Percentiles rank a stretch among this genome's conserved stretches.
Evolutionary conservation across 2,888 invertebrate species (phyloP).

Genomic region (Archips xylosteana): DNA sequence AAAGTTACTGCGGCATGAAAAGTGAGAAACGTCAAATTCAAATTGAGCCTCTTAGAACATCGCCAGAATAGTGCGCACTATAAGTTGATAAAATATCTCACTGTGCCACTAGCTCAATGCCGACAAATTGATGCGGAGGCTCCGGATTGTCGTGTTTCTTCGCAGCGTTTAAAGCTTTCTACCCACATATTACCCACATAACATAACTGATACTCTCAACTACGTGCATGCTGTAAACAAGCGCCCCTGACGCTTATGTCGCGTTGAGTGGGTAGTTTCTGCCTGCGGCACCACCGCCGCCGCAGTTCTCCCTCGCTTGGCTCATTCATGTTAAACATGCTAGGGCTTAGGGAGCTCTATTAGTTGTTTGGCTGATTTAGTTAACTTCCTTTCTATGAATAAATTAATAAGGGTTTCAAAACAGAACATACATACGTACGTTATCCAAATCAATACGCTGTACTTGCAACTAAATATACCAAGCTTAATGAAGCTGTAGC

Average conservation of each 20-base stretch:
- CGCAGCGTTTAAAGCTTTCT: slow-evolving; percentile 53
- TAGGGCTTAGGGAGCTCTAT: slow-evolving; percentile 8
- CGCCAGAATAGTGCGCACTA: background rate
- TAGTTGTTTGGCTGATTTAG: slow-evolving; percentile 9
- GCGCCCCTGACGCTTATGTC: slow-evolving; percentile 32
- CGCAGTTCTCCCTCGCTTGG: slow-evolving; percentile 5
- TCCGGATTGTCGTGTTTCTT: slow-evolving; percentile 57
- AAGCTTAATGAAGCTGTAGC: background rate
- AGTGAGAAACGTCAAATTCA: no score
- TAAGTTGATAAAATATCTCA: slow-evolving; percentile 21
- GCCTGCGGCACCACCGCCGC: slow-evolving; percentile 24
- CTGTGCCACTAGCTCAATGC: slow-evolving; percentile 43
- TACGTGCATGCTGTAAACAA: slow-evolving; percentile 39
- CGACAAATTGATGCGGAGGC: slow-evolving; percentile 55
- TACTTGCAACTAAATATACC: background rate
- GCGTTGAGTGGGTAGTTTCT: slow-evolving; percentile 35
- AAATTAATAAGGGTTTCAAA: slow-evolving; percentile 12
- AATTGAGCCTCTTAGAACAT: no score
- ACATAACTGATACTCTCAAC: slow-evolving; percentile 44
- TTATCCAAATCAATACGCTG: slow-evolving; percentile 13
- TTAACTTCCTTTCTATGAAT: slow-evolving; percentile 14
- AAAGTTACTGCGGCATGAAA: no score
- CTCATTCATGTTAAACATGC: slow-evolving; percentile 26
- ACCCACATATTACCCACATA: slow-evolving; percentile 48
- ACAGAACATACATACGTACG: background rate